Base-by-base conservation (phyloP, 2,797 vertebrate genomes). In the Paedocypris micromegethes region DNA sequence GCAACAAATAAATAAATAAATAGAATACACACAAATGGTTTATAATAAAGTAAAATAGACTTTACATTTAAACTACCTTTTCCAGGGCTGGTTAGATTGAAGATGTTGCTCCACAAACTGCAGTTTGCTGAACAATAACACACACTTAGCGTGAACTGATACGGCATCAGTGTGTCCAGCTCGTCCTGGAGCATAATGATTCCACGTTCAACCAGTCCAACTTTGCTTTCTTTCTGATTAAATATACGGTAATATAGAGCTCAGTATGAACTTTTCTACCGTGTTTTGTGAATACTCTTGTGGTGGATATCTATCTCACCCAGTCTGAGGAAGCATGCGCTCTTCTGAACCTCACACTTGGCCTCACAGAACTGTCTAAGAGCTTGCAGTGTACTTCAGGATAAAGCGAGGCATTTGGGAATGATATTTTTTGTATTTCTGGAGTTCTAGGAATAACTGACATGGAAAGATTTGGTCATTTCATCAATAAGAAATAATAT, bases 371-470 rank as follows among this genome's bases (percentile, higher is more conserved):
- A 60, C 56, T 50, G 0, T 86, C 90, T 52, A 62, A 65, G 4
- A 78, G 87, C 50, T 74, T 68, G 93, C 93, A 96, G 4, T 40
- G 71, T 67, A 96, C 65, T 39, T 61, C 5, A 42, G 91, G 91
- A 39, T 4, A 66, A 40, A 55, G 43, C 0, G 84, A 81, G 0
- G 66, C 47, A 23, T 84, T 88, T 0, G 45, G 41, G 38, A 92
- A 92, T 44, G 82, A 74, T 0, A 88, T 77, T 0, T 77, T 48
- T 0, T 43, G 62, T 7, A 90, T 85, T 43, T 55, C 8, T 43
- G 93, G 88, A 5, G 79, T 78, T n/a, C 86, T 77, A 5, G 95
- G 95, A 48, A 94, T 85, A 72, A 91, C 95, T 97, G 84, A 0
- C 64, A 4, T 23, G 6, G 5, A 51, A 49, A 5, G 45, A 42